Percentiles rank a stretch among this genome's conserved stretches.
phyloP scores from a whole-genome alignment of 1,140 invertebrate species.

The Drosophila paulistorum region DNA sequence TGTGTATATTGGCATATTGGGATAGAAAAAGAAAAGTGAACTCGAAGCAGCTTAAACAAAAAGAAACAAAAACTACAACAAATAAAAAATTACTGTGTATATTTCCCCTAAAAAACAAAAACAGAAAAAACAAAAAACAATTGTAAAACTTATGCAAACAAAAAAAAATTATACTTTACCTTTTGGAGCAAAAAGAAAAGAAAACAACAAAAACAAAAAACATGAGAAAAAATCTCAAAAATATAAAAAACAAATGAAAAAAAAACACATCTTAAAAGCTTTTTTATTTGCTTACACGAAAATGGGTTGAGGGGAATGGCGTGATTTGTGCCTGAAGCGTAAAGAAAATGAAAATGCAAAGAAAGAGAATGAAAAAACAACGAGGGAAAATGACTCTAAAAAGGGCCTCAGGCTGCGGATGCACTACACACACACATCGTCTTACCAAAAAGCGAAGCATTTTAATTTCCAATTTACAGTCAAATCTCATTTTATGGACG shows the following conservation, averaged over 20 bases:
- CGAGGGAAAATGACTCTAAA: slow-evolving; percentile 47
- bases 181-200: slow-evolving; percentile 38
- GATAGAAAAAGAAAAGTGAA: slow-evolving; percentile 23
- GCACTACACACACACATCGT: slow-evolving; percentile 17
- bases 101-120: slow-evolving; percentile 58
- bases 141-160: slow-evolving; percentile 60
- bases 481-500: not conserved
- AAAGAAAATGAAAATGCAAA: slow-evolving; percentile 44
- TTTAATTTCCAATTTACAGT: slow-evolving; percentile 37
- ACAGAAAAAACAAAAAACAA: slow-evolving; percentile 32
- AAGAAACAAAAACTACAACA: slow-evolving; percentile 45
- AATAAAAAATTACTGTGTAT: slow-evolving; percentile 61
- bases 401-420: slow-evolving; percentile 36
- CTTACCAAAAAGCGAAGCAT: slow-evolving; percentile 38
- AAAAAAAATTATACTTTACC: slow-evolving; percentile 46
- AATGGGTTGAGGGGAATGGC: slow-evolving; percentile 35
- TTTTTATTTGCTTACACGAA: slow-evolving; percentile 61
- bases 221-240: slow-evolving; percentile 36
- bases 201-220: slow-evolving; percentile 20
- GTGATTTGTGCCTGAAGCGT: slow-evolving; percentile 44
- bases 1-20: slow-evolving; percentile 55
- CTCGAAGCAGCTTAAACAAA: slow-evolving; percentile 50
- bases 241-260: slow-evolving; percentile 67
- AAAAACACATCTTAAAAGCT: slow-evolving; percentile 39
- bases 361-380: slow-evolving; percentile 30